Evolutionary conservation across 1,140 invertebrate genomes (phyloP).

Genomic region (Batillaria attramentaria): DNA sequence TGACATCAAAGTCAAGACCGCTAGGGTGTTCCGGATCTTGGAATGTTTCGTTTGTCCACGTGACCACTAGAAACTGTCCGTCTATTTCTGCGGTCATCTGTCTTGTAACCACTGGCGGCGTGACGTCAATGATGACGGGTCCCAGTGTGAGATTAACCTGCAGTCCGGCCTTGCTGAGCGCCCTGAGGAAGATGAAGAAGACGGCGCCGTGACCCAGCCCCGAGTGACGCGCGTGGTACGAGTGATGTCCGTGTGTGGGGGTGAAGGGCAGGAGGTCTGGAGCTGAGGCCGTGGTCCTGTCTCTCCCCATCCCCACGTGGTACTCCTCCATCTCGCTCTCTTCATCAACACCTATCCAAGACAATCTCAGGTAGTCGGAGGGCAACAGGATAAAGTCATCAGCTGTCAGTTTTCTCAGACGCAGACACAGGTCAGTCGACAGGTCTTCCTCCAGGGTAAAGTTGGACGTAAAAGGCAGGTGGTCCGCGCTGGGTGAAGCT

Average conservation of each 20-base stretch:
- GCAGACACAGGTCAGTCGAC: slow-evolving; percentile 24
- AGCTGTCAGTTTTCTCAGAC: slow-evolving; percentile 3
- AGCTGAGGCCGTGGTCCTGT: slow-evolving; percentile 13
- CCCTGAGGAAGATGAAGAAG: slow-evolving; percentile 46
- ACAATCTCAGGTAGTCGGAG: slow-evolving; percentile 32
- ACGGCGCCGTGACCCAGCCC: slow-evolving; percentile 38
- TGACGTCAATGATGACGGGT: slow-evolving; percentile 52
- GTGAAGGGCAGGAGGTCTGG: slow-evolving; percentile 38
- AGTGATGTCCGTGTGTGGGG: slow-evolving; percentile 24
- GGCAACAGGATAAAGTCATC: slow-evolving; percentile 34
- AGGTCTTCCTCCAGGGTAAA: slow-evolving; percentile 15
- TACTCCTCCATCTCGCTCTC: slow-evolving; percentile 44
- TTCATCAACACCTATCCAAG: slow-evolving; percentile 33
- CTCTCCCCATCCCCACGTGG: slow-evolving; percentile 37
- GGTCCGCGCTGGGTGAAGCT: neutral
- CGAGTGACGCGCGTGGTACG: slow-evolving; percentile 36
- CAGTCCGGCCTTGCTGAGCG: slow-evolving; percentile 47
- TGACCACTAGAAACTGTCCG: slow-evolving; percentile 23
- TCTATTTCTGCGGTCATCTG: slow-evolving; percentile 17
- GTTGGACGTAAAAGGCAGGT: slow-evolving; percentile 5
- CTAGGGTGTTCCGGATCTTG: slow-evolving; percentile 41
- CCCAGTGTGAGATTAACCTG: slow-evolving; percentile 33
- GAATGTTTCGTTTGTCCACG: slow-evolving; percentile 42
- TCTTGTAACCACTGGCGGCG: slow-evolving; percentile 37
- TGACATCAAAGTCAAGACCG: slow-evolving; percentile 23